phyloP scores from a whole-genome alignment of 2,888 invertebrate genomes.

The Heteropelma amictum region DNA sequence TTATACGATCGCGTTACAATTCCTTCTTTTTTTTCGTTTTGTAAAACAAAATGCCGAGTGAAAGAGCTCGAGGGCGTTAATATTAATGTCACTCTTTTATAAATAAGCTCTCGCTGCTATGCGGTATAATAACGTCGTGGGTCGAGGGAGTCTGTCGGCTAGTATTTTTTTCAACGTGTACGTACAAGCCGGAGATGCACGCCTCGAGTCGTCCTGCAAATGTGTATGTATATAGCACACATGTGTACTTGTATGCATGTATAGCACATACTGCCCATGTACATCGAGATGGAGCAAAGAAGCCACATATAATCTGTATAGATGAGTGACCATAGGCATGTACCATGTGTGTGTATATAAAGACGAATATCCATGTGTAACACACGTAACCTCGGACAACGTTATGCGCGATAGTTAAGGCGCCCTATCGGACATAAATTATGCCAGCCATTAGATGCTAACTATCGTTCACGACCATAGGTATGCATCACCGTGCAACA shows the following conservation, averaged over 20 bases:
- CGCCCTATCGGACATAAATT: constrained; percentile 71
- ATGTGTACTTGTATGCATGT: not conserved
- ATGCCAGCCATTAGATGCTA: constrained; percentile 72
- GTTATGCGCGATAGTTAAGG: constrained; percentile 59
- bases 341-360: not conserved
- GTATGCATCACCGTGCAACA: constrained; percentile 66
- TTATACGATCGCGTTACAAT: constrained; percentile 44
- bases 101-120: constrained; percentile 55
- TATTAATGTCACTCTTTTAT: constrained; percentile 70
- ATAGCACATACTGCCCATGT: constrained; percentile 3
- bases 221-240: not conserved
- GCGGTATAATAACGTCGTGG: constrained; percentile 71
- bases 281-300: constrained; percentile 11
- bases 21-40: not conserved
- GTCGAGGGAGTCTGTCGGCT: constrained; percentile 57
- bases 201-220: constrained; percentile 54
- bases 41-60: constrained; percentile 7
- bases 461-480: constrained; percentile 64
- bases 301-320: constrained; percentile 16
- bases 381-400: constrained; percentile 29
- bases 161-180: constrained; percentile 42
- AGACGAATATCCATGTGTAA: not conserved
- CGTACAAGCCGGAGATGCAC: constrained; percentile 37
- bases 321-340: constrained; percentile 30
- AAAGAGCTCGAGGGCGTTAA: constrained; percentile 64